These are phyloP conservation scores for Semotilus atromaculatus DNA, from an alignment of 2,797 vertebrate species.

Conservation along the genomic window DNA sequence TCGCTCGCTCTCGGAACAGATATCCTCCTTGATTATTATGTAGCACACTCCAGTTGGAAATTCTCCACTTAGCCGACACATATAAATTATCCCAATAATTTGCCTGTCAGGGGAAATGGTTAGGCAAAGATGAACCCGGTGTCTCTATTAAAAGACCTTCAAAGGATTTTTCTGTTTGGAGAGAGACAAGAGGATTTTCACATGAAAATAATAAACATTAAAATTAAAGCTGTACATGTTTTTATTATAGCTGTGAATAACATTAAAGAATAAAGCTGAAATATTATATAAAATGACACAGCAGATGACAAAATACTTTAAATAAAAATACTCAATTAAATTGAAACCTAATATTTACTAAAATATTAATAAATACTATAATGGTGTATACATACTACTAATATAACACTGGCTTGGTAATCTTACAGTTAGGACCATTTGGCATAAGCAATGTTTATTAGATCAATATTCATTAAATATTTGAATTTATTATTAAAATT, in stretches of 20 bases:
- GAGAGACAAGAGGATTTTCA: not conserved
- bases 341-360: not conserved
- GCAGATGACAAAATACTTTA: not conserved
- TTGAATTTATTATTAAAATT: not conserved
- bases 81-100: conserved; percentile 79
- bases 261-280: not conserved
- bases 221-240: not conserved
- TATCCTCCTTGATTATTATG: conserved; percentile 74
- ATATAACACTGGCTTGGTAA: not conserved
- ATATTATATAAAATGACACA: not conserved
- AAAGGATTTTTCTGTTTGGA: not conserved
- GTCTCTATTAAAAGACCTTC: conserved; percentile 62
- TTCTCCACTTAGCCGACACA: conserved; percentile 66
- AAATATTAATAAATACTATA: not conserved
- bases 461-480: not conserved
- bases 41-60: conserved; percentile 71
- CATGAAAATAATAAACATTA: not conserved
- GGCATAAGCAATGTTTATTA: not conserved
- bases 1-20: conserved; percentile 5
- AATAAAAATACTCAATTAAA: not conserved
- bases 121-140: conserved; percentile 60
- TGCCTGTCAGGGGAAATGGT: conserved; percentile 74
- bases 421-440: not conserved
- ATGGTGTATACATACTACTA: not conserved
- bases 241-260: not conserved